These are phyloP conservation scores for Ophonus ardosiacus DNA, from an alignment of 2,888 invertebrate species.

Conservation along the genomic window DNA sequence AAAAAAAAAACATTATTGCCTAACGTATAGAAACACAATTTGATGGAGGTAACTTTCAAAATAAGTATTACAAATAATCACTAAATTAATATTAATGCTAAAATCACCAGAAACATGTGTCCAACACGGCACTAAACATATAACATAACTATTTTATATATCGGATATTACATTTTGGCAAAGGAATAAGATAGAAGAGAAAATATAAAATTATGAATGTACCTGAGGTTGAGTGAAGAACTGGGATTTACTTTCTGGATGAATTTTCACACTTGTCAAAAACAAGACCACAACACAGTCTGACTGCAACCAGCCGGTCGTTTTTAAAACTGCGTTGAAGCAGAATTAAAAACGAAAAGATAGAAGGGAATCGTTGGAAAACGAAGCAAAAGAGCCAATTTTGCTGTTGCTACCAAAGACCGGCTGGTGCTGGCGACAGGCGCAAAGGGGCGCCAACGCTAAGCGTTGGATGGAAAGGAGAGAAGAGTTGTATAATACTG, in stretches of 20 bases:
- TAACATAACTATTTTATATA: too few relatives aligned
- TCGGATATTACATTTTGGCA: not conserved
- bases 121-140: too few relatives aligned
- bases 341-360: conserved; percentile 19
- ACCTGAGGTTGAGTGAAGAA: conserved; percentile 41
- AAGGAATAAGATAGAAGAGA: not conserved
- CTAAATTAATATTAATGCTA: too few relatives aligned
- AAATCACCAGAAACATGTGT: too few relatives aligned
- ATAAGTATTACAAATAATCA: too few relatives aligned
- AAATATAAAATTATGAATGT: conserved; percentile 12
- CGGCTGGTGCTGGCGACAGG: conserved; percentile 67
- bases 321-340: conserved; percentile 10
- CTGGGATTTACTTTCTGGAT: conserved; percentile 33
- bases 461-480: conserved; percentile 47
- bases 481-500: conserved; percentile 59
- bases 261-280: conserved; percentile 25
- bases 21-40: too few relatives aligned
- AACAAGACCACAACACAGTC: conserved; percentile 21
- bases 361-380: not conserved
- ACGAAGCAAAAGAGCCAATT: conserved; percentile 14
- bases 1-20: too few relatives aligned
- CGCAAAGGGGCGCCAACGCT: conserved; percentile 66
- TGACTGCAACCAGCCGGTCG: conserved; percentile 61
- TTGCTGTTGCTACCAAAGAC: conserved; percentile 49
- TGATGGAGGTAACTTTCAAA: too few relatives aligned